Conservation (phyloP, 2,888 invertebrate genomes). For the Eristalis pertinax region DNA sequence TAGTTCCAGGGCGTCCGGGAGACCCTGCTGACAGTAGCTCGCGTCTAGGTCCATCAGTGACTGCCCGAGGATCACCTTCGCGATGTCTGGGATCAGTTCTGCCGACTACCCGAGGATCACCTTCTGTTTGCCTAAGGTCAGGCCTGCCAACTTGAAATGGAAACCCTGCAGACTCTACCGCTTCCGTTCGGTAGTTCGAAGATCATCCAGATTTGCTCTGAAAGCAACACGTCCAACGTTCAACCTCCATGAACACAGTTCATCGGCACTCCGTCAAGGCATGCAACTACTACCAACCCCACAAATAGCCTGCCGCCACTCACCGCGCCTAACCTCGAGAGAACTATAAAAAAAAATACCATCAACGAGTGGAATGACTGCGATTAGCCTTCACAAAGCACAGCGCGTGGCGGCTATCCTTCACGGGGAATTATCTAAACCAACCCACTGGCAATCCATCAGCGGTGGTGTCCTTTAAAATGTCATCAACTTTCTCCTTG, state of each 20-base stretch:
- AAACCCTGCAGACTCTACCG: too few species aligned
- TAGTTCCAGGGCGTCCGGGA: too few species aligned
- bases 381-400: conserved; percentile 4
- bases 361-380: conserved; percentile 20
- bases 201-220: not conserved
- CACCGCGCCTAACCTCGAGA: not conserved
- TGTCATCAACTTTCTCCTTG: conserved; percentile 66
- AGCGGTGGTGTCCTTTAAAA: conserved; percentile 58
- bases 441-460: conserved; percentile 9
- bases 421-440: conserved; percentile 37
- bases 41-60: too few species aligned
- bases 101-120: too few species aligned
- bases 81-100: too few species aligned
- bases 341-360: not conserved
- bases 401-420: conserved; percentile 9
- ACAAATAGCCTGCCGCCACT: not conserved
- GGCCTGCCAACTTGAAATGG: too few species aligned
- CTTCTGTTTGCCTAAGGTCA: too few species aligned
- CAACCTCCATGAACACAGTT: not conserved
- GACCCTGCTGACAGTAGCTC: too few species aligned
- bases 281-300: not conserved
- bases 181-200: not conserved
- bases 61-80: too few species aligned
- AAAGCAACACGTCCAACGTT: not conserved
- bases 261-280: not conserved